Base-by-base conservation (phyloP, 2,888 invertebrate genomes). In the Nesidiocoris tenuis region DNA sequence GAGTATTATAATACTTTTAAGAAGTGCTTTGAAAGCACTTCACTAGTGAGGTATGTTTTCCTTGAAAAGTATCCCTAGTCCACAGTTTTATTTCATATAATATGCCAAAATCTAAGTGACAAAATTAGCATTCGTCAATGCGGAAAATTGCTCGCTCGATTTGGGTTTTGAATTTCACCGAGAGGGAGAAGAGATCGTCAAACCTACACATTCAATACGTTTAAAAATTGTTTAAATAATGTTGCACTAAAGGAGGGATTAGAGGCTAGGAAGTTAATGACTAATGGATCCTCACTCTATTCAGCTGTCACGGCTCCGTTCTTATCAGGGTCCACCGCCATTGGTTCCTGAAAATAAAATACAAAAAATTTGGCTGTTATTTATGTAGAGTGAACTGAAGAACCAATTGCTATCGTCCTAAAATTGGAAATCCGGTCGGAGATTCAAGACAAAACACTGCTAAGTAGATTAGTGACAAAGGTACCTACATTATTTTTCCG, bases 281-380 rank as follows among this genome's bases (percentile, higher is more conserved):
- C 72, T 70, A n/a, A 72, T 61, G 21, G 25, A 39, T 72, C 63
- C 72, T 72, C 72, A 72, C 72, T 72, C 72, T 72, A 72, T 61
- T 72, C 56, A 21, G 72, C 72, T 21, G 61, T 54, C 19, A n/a
- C 22, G 18, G 61, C 72, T 25, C 61, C 61, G 25, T 72, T 72
- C 7, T 61, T 61, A 7, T 23, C 21, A 16, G 17, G 65, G 3
- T 72, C 72, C 61, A 72, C 72, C 2, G 63, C 61, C 72, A 72
- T 72, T 19, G 72, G 72, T 54, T 72, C 72, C 72, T 72, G 72
- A 25, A 23, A 61, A 12, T 19, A 1, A 56, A 66, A 66, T 0
- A 56, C 16, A 67, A 5, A 39, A 39, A 39, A 39, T 39, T 39
- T n/a, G n/a, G n/a, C n/a, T n/a, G n/a, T n/a, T n/a, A n/a, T n/a